Base-by-base conservation (phyloP, 2,888 invertebrate genomes). In the Metopia argyrocephala region DNA sequence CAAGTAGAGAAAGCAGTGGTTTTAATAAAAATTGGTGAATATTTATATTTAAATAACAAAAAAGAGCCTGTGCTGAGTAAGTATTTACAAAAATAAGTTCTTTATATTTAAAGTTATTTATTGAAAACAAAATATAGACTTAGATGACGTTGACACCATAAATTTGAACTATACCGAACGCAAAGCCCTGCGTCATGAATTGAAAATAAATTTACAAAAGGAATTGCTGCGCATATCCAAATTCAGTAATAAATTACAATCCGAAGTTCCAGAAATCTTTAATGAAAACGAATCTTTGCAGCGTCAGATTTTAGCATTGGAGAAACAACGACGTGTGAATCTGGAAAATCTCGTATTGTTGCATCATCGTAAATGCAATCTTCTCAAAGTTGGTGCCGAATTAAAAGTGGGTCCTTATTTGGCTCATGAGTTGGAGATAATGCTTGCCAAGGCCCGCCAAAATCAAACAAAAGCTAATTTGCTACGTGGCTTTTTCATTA, bases 321-420 rank as follows among this genome's bases (percentile, higher is more conserved):
- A 90, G 59, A 62, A 82, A n/a, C 86, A 88, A 38, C 85, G 88
- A 23, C 85, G 86, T 1, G 68, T 38, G 0, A 83, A 86, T 12
- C 79, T 87, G 7, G 68, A 85, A 12, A 84, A 86, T 68, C 69
- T 89, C 5, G 79, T 85, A 0, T 79, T 85, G 21, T 56, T 86
- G 20, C 84, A 83, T 7, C 85, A 83, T 25, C 85, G 86, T 1
- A 90, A 90, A 74, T 88, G 88, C 62, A 81, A 75, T 18, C 83
- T 86, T 9, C 84, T 90, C n/a, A 86, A 87, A 59, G 82, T 83
- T 5, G 85, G 85, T 3, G 87, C 87, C 0, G 89, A 90, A 12
- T 48, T 89, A 0, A 90, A 89, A 82, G 82, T 87, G 84, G 89
- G 89, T 0, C 86, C 89, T 0, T 86, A 87, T 73, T 65, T 88